Evolutionary conservation across 92 coral and sea anemone species (phyloP).

Genomic region (Porites divaricata): DNA sequence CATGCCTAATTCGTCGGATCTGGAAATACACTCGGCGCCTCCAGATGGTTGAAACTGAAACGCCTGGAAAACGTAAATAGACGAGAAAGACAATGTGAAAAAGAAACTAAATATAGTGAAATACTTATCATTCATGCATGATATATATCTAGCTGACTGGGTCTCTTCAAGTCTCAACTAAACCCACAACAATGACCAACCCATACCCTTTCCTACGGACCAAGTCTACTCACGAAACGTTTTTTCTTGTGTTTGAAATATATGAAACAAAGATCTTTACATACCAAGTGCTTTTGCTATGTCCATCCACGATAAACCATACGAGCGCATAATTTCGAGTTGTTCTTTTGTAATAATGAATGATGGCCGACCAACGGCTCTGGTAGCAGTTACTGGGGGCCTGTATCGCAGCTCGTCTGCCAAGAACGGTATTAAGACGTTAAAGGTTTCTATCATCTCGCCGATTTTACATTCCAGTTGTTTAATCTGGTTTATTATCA

Average conservation of each 20-base stretch:
- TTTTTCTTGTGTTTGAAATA: too few relatives aligned
- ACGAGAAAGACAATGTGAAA: not conserved
- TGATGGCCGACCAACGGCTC: constrained; percentile 48
- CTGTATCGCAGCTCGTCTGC: constrained; percentile 21
- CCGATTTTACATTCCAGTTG: too few relatives aligned
- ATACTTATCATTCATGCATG: not conserved
- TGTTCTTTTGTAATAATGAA: constrained; percentile 53
- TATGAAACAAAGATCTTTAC: too few relatives aligned
- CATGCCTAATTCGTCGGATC: not conserved
- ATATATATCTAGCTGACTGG: not conserved
- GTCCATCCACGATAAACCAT: constrained; percentile 39
- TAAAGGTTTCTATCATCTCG: too few relatives aligned
- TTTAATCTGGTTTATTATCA: too few relatives aligned
- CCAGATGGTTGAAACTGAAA: constrained; percentile 17
- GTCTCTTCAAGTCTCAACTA: not conserved
- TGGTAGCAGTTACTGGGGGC: constrained; percentile 11
- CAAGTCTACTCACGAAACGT: too few relatives aligned
- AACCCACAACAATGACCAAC: too few relatives aligned
- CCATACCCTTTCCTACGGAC: too few relatives aligned
- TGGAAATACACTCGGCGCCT: not conserved
- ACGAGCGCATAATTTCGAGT: constrained; percentile 41
- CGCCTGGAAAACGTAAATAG: not conserved
- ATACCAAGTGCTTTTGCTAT: constrained; percentile 42
- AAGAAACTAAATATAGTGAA: not conserved
- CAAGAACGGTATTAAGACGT: not conserved